Evolutionary conservation across 2,888 invertebrate species (phyloP).

Genomic region (Brenthis ino): DNA sequence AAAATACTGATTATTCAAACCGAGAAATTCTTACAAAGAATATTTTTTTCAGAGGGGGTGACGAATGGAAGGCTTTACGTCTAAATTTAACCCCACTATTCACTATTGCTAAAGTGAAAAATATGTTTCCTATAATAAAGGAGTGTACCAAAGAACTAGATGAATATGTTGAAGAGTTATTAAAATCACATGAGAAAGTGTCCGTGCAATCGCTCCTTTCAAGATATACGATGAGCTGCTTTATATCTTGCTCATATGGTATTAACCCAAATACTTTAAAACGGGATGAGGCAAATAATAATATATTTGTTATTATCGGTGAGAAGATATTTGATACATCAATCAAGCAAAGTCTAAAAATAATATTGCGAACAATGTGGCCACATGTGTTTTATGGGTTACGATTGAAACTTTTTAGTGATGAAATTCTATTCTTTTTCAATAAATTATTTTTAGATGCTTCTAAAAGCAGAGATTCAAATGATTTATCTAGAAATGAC

Average conservation of each 20-base stretch:
- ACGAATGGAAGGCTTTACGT: constrained; percentile 60
- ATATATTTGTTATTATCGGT: constrained; percentile 10
- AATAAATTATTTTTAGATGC: constrained; percentile 46
- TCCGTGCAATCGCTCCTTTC: neutral
- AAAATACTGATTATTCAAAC: constrained; percentile 50
- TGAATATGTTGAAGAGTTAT: neutral
- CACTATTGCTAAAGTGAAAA: neutral
- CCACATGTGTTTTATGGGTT: constrained; percentile 56
- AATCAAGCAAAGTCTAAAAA: neutral
- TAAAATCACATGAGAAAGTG: neutral
- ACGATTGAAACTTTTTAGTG: constrained; percentile 49
- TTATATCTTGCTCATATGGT: constrained; percentile 2
- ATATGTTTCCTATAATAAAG: constrained; percentile 13
- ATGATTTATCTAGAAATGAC: constrained; percentile 51
- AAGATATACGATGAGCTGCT: constrained; percentile 8
- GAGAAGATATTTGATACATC: constrained; percentile 13
- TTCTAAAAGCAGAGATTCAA: constrained; percentile 50
- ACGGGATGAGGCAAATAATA: neutral
- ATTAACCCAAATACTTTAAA: constrained; percentile 10
- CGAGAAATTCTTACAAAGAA: constrained; percentile 52
- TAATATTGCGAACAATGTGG: constrained; percentile 51
- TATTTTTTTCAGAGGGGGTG: constrained; percentile 57
- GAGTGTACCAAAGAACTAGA: constrained; percentile 1
- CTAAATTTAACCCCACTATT: constrained; percentile 51
- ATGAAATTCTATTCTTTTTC: constrained; percentile 50